Conservation (phyloP, 2,113 vertebrate species). For the Tachycineta bicolor region DNA sequence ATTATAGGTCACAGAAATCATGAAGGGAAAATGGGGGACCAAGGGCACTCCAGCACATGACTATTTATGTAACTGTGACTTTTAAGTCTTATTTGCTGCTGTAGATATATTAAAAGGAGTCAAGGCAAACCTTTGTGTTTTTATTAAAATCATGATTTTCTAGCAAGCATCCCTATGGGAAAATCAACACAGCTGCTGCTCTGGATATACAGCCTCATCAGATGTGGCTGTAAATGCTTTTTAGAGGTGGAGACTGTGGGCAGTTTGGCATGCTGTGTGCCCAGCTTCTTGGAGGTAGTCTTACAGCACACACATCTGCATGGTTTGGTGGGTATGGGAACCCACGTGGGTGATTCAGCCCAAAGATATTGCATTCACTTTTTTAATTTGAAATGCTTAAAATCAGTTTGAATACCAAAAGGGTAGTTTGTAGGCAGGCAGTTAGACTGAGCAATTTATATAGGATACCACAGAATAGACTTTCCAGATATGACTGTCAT, state of each 20-base stretch:
- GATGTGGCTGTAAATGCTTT: background rate
- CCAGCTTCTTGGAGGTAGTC: background rate
- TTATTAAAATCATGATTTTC: constrained; percentile 55
- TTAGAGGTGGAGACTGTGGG: background rate
- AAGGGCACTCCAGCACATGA: background rate
- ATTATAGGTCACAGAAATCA: constrained; percentile 36
- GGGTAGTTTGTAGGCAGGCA: background rate
- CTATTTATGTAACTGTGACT: constrained; percentile 33
- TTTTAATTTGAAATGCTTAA: background rate
- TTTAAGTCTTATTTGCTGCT: constrained; percentile 33
- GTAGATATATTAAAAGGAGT: background rate
- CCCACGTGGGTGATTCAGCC: background rate
- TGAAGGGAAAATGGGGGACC: background rate
- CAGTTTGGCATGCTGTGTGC: background rate
- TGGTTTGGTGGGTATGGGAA: background rate
- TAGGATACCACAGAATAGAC: background rate
- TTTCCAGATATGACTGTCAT: background rate
- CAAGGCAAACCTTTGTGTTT: background rate
- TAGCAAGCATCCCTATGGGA: background rate
- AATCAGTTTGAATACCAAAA: background rate
- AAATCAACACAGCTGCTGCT: background rate
- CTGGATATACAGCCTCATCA: background rate
- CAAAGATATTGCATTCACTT: background rate
- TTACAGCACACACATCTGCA: background rate
- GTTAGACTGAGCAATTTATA: background rate